phyloP scores from a whole-genome alignment of 1,140 invertebrate genomes.

The Globodera rostochiensis region DNA sequence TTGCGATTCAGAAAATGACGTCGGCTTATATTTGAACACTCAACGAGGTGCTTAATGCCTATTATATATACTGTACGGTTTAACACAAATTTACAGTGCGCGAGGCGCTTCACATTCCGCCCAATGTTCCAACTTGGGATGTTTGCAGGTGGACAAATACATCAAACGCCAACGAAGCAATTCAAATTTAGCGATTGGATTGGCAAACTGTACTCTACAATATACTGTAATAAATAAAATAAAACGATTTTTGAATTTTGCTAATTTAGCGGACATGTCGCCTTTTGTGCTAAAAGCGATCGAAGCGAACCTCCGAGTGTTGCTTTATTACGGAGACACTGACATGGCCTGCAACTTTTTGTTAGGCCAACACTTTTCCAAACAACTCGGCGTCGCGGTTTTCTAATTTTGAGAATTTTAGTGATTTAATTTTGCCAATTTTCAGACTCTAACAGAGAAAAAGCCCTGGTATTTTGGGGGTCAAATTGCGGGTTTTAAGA shows the following conservation, averaged over 20 bases:
- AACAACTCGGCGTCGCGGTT: slow-evolving; percentile 44
- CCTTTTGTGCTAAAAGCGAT: slow-evolving; percentile 56
- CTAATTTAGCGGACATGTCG: slow-evolving; percentile 49
- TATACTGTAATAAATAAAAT: slow-evolving; percentile 32
- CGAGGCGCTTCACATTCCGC: slow-evolving; percentile 49
- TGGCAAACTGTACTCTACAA: slow-evolving; percentile 42
- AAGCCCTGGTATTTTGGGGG: slow-evolving; percentile 57
- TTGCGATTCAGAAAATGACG: neutral
- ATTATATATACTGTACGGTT: no score
- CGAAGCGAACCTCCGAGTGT: slow-evolving; percentile 59
- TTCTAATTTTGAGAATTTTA: neutral
- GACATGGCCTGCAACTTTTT: slow-evolving; percentile 72
- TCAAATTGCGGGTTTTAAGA: slow-evolving; percentile 61
- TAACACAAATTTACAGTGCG: slow-evolving; percentile 30
- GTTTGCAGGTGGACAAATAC: slow-evolving; percentile 41
- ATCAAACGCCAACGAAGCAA: slow-evolving; percentile 50
- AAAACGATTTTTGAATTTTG: slow-evolving; percentile 25
- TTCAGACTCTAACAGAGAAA: slow-evolving; percentile 41
- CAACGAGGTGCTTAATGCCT: neutral
- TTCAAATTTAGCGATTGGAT: slow-evolving; percentile 40
- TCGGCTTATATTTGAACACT: neutral
- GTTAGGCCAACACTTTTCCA: slow-evolving; percentile 58
- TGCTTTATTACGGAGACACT: slow-evolving; percentile 71
- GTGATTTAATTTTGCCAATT: slow-evolving; percentile 9
- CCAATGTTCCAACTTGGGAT: slow-evolving; percentile 11